These are phyloP conservation scores for Thinocorus orbignyianus DNA, from an alignment of 2,113 vertebrate genomes.

Conservation along the genomic window DNA sequence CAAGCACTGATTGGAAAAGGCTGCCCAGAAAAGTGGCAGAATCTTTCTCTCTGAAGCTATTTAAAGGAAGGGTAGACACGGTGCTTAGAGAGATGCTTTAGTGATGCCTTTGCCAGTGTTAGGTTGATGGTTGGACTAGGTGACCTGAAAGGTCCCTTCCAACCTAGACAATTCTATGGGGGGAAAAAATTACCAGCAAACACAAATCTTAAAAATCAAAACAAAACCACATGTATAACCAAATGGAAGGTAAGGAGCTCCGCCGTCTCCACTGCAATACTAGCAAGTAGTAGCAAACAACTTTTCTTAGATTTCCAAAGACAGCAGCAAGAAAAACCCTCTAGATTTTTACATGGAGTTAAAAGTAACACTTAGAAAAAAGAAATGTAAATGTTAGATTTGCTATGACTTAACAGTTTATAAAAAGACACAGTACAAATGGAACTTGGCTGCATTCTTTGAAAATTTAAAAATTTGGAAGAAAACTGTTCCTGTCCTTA, in stretches of 20 bases:
- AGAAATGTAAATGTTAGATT: too few relatives aligned
- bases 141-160: not conserved
- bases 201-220: not conserved
- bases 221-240: accelerated
- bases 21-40: not conserved
- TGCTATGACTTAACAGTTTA: not conserved
- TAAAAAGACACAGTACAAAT: not conserved
- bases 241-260: not conserved
- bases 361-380: not conserved
- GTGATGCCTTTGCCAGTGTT: not conserved
- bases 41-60: not conserved
- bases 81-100: not conserved
- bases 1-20: not conserved
- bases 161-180: not conserved
- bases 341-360: not conserved
- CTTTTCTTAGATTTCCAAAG: not conserved
- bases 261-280: not conserved
- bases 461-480: not conserved
- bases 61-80: not conserved
- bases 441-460: not conserved
- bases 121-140: not conserved
- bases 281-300: not conserved
- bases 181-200: not conserved
- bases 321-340: not conserved
- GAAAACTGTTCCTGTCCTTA: not conserved